Evolutionary conservation across 2,797 vertebrate genomes (phyloP), one percentile per base, ranked within the genome.

Genomic region (Ficedula albicollis): DNA sequence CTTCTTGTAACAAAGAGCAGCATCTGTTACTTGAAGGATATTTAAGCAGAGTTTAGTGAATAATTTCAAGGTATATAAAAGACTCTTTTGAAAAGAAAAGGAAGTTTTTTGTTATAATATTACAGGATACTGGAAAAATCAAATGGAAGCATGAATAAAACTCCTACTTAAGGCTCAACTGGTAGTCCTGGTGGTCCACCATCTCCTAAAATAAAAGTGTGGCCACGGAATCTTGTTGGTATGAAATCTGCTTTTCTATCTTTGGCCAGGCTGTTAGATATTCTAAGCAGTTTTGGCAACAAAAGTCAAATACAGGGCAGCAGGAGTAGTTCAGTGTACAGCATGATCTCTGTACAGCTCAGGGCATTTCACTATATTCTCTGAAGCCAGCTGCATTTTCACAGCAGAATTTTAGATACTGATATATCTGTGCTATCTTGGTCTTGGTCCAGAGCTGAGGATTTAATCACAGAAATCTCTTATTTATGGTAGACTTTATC

Each of bases 141-240:
- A 82, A 91, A 91, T 44, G 68, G 83, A 94, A 95, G 32, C 11
- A 5, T 79, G 59, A 87, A 93, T 92, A 78, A 87, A 76, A 41
- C 38, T 88, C 72, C 59, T 92, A 82, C 91, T 95, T 92, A 92
- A 46, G 68, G 25, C 46, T 66, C 59, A 91, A 54, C 17, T 54
- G 58, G 56, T 62, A 52, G 60, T 86, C 72, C 79, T 80, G 77
- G 46, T 94, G 51, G 91, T 85, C 76, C 55, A 84, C 81, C 70
- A 77, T 63, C 76, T 66, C 73, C 30, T 90, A 73, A 93, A 93
- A 63, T 36, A 13, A 18, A 43, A 56, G 7, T 60, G 32, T 36
- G 13, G 75, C 69, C 13, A 10, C 2, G 3, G 48, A 63, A 83
- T 81, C 87, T 41, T 11, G 0, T 73, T 73, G 55, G 5, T 52